Evolutionary conservation across 1,140 invertebrate genomes (phyloP).

Genomic region (Andrena cerasifolii): DNA sequence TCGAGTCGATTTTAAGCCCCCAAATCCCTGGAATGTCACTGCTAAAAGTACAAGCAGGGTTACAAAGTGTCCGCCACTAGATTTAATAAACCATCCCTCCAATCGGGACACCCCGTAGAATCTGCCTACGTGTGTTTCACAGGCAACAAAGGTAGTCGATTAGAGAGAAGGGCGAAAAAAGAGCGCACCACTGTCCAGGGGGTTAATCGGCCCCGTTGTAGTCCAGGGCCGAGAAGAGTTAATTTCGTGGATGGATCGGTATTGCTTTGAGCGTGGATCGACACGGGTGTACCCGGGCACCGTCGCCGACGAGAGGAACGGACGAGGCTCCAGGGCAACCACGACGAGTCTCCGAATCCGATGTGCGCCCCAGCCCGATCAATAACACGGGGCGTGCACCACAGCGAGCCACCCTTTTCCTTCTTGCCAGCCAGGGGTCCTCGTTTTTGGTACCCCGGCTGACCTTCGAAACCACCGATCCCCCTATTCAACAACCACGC

Average conservation of each 20-base stretch:
- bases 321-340: constrained; percentile 50
- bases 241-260: too few relatives aligned
- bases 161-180: too few relatives aligned
- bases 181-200: too few relatives aligned
- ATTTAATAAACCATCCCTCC: too few relatives aligned
- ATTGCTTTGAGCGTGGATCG: background rate
- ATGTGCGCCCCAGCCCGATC: constrained; percentile 76
- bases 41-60: background rate
- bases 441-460: constrained; percentile 54
- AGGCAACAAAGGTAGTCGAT: too few relatives aligned
- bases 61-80: background rate
- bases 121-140: too few relatives aligned
- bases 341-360: constrained; percentile 72
- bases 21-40: too few relatives aligned
- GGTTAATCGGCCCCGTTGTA: too few relatives aligned
- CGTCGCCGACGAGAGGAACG: constrained; percentile 49
- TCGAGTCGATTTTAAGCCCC: too few relatives aligned
- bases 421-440: constrained; percentile 63
- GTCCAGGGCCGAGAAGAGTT: too few relatives aligned
- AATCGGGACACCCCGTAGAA: too few relatives aligned
- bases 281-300: constrained; percentile 22
- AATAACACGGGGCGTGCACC: constrained; percentile 79
- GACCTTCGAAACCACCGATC: constrained; percentile 41
- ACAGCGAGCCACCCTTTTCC: constrained; percentile 70
- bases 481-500: background rate